Conservation (phyloP, 2,113 vertebrate species). For the Salvator merianae region DNA sequence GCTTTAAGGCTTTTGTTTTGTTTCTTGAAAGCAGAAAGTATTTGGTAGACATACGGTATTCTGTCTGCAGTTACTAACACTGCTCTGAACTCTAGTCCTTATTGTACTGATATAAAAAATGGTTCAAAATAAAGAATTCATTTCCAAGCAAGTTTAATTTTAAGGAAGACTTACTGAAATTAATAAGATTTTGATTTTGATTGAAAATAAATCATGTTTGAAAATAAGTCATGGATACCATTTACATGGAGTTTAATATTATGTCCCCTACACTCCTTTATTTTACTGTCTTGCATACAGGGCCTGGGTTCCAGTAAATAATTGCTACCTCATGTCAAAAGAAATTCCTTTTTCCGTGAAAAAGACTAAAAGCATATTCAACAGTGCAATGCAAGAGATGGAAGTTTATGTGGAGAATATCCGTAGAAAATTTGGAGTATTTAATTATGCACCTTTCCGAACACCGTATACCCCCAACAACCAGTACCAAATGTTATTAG, state of each 20-base stretch:
- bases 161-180: not conserved
- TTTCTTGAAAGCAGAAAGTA: not conserved
- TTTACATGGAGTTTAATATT: slow-evolving; percentile 23
- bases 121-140: not conserved
- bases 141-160: not conserved
- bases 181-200: not conserved
- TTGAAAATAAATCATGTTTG: not conserved
- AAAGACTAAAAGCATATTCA: slow-evolving; percentile 99
- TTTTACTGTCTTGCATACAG: slow-evolving; percentile 70
- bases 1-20: not conserved
- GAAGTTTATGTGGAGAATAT: slow-evolving; percentile 98
- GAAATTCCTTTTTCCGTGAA: slow-evolving; percentile 99
- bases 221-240: not conserved
- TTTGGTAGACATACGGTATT: not conserved
- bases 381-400: slow-evolving; percentile 99
- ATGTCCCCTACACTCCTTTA: slow-evolving; percentile 15
- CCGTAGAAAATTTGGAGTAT: slow-evolving; percentile 92
- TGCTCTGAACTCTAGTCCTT: not conserved
- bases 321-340: slow-evolving; percentile 99
- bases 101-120: not conserved
- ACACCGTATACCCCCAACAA: slow-evolving; percentile 96
- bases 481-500: slow-evolving; percentile 95
- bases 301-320: slow-evolving; percentile 99
- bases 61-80: not conserved
- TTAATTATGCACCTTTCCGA: slow-evolving; percentile 97